phyloP scores from a whole-genome alignment of 1,140 invertebrate genomes.

The Subanguina moxae region DNA sequence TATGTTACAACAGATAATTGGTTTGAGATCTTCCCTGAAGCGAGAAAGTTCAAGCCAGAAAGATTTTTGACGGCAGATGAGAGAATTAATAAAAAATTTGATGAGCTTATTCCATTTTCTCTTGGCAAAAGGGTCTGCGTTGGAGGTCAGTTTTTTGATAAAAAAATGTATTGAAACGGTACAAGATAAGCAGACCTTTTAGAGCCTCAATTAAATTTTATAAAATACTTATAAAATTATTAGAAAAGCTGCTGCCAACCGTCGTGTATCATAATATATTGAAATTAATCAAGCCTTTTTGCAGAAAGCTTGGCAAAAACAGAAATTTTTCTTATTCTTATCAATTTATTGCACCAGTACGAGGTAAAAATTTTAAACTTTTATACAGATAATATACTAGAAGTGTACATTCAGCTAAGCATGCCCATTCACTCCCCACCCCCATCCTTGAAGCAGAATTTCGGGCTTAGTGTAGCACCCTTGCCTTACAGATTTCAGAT shows the following conservation, averaged over 20 bases:
- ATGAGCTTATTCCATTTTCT: conserved; percentile 8
- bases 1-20: background rate
- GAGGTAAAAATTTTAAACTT: background rate
- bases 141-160: too few relatives aligned
- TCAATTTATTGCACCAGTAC: conserved; percentile 32
- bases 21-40: background rate
- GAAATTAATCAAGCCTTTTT: too few relatives aligned
- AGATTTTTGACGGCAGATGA: conserved; percentile 4
- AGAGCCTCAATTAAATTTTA: too few relatives aligned
- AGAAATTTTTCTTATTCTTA: conserved; percentile 24
- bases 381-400: background rate
- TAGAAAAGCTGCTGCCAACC: too few relatives aligned
- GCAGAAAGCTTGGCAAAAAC: conserved; percentile 12
- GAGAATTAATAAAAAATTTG: conserved; percentile 60
- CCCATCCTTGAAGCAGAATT: conserved; percentile 17
- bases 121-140: background rate
- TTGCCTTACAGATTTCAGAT: conserved; percentile 19
- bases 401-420: conserved; percentile 7
- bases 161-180: too few relatives aligned
- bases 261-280: too few relatives aligned
- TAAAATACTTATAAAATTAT: too few relatives aligned
- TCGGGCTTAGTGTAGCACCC: conserved; percentile 12
- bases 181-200: too few relatives aligned
- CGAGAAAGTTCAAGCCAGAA: conserved; percentile 9
- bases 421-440: conserved; percentile 7